phyloP scores from a whole-genome alignment of 2,113 vertebrate species.

The Atlantisia rogersi region DNA sequence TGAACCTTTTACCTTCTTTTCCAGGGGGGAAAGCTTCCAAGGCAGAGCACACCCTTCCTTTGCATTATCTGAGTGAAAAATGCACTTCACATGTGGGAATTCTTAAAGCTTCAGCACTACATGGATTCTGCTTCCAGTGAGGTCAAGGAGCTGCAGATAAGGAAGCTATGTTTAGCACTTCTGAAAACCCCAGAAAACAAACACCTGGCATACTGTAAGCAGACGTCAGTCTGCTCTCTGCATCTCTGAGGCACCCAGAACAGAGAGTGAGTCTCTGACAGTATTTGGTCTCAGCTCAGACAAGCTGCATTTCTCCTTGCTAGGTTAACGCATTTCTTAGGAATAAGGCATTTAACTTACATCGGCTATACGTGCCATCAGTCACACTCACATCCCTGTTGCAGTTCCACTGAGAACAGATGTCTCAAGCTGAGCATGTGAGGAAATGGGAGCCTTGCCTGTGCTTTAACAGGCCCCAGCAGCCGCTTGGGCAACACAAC shows the following conservation, averaged over 20 bases:
- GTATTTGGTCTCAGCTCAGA: background rate
- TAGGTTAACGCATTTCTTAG: background rate
- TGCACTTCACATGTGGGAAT: background rate
- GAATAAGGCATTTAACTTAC: background rate
- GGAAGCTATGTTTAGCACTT: constrained; percentile 13
- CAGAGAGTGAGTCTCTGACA: background rate
- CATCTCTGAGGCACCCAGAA: background rate
- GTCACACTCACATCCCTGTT: background rate
- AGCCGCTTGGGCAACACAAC: background rate
- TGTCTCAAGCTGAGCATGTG: background rate
- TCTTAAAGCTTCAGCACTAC: background rate
- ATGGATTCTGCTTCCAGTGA: background rate
- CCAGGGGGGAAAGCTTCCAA: background rate
- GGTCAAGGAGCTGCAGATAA: constrained; percentile 33
- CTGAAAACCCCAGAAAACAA: background rate
- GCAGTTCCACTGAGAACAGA: background rate
- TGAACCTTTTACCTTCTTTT: constrained; percentile 44
- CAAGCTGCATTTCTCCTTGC: background rate
- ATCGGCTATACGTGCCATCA: background rate
- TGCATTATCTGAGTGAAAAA: background rate
- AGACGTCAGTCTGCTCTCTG: background rate
- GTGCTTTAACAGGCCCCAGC: background rate
- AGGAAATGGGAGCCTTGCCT: background rate
- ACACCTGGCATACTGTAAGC: background rate
- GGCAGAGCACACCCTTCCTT: constrained; percentile 34